Percentiles rank a stretch among this genome's conserved stretches.
Evolutionary conservation across 1,140 invertebrate genomes (phyloP).

Genomic region (Stratiolaelaps scimitus): DNA sequence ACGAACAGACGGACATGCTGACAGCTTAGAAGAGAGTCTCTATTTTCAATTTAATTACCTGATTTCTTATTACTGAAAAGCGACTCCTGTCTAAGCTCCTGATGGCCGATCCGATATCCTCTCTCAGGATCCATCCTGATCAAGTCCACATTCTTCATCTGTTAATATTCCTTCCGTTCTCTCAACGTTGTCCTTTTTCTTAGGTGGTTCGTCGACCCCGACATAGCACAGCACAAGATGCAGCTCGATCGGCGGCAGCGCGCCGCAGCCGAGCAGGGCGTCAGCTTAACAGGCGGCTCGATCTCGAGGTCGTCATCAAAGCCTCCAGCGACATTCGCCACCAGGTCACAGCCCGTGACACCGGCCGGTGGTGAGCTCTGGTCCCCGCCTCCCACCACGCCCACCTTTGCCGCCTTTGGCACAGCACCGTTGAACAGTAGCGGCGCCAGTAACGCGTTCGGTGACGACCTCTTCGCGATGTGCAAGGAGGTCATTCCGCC

Average conservation of each 20-base stretch:
- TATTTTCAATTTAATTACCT: too few species aligned
- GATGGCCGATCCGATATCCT: neutral
- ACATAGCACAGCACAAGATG: constrained; percentile 37
- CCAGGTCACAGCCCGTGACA: constrained; percentile 5
- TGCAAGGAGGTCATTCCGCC: neutral
- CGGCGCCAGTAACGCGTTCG: neutral
- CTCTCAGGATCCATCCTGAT: neutral
- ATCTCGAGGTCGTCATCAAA: constrained; percentile 17
- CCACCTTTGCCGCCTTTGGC: too few species aligned
- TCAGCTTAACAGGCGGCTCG: constrained; percentile 18
- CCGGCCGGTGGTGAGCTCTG: constrained; percentile 13
- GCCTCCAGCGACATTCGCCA: constrained; percentile 11
- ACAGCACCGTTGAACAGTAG: neutral
- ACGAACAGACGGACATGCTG: too few species aligned
- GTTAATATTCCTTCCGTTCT: neutral
- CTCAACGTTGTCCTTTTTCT: constrained; percentile 29
- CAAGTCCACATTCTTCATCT: neutral
- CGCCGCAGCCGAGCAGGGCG: constrained; percentile 7
- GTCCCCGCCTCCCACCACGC: neutral
- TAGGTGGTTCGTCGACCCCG: constrained; percentile 55
- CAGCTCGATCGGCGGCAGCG: constrained; percentile 21
- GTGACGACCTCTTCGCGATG: neutral
- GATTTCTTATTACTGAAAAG: too few species aligned
- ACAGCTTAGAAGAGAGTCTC: too few species aligned
- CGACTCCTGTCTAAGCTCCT: neutral